These are phyloP conservation scores for Noctua fimbriata DNA, from an alignment of 2,888 invertebrate genomes.

Conservation along the genomic window DNA sequence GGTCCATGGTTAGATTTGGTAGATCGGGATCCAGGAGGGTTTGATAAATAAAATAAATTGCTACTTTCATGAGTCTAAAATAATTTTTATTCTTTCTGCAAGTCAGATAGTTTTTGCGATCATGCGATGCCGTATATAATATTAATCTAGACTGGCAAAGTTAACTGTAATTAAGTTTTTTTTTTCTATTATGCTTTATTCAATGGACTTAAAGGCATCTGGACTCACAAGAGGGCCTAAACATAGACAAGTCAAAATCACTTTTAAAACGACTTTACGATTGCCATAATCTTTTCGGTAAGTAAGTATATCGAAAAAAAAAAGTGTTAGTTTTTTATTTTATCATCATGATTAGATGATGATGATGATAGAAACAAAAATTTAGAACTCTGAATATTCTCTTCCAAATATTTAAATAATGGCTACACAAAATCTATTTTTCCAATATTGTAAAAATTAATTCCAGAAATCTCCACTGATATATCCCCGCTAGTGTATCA, in stretches of 20 bases:
- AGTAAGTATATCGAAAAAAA: background rate
- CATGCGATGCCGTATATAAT: background rate
- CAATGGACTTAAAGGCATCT: background rate
- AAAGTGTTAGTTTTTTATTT: background rate
- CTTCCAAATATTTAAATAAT: background rate
- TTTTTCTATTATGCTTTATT: background rate
- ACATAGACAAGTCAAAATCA: background rate
- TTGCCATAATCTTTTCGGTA: no score
- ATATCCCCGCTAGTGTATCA: background rate
- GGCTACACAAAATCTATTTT: background rate
- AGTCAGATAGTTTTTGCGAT: background rate
- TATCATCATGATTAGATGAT: background rate
- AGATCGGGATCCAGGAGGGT: background rate
- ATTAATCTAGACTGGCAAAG: background rate
- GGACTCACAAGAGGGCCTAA: background rate
- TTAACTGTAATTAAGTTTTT: background rate
- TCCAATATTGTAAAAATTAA: background rate
- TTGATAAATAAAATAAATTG: background rate
- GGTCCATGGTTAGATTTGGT: slow-evolving; percentile 55
- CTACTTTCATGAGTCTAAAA: background rate
- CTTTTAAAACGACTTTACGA: background rate
- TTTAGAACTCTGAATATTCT: background rate
- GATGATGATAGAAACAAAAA: background rate
- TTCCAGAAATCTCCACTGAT: no score
- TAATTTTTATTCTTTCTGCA: background rate